Percentiles rank a stretch among this genome's conserved stretches.
Evolutionary conservation across 2,797 vertebrate genomes (phyloP).

Genomic region (Euphonia xanthogaster): DNA sequence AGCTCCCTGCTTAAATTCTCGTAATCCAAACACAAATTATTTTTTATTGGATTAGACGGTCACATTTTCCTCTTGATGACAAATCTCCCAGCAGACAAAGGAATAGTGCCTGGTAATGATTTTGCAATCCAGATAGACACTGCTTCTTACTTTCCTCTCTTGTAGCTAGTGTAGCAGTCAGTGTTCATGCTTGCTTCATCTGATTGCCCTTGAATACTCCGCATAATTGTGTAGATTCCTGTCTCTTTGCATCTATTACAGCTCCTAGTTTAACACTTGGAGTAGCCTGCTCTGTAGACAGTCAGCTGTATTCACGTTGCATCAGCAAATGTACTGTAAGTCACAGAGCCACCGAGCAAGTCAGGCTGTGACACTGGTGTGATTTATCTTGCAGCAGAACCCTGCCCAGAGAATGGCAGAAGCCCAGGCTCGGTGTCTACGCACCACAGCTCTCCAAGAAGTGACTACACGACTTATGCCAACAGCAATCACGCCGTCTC

Average conservation of each 20-base stretch:
- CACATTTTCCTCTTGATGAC: conserved; percentile 19
- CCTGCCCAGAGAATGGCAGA: conserved; percentile 92
- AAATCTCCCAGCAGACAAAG: conserved; percentile 31
- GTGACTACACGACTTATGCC: conserved; percentile 87
- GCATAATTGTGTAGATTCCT: conserved; percentile 20
- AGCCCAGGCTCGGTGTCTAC: conserved; percentile 93
- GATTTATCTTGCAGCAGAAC: conserved; percentile 81
- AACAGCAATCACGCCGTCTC: conserved; percentile 83
- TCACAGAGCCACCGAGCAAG: not conserved
- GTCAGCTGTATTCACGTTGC: not conserved
- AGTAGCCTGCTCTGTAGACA: not conserved
- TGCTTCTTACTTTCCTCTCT: not conserved
- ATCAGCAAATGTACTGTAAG: not conserved
- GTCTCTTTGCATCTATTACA: conserved; percentile 28
- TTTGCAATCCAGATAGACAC: not conserved
- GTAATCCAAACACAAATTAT: conserved; percentile 43
- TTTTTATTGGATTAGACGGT: conserved; percentile 54
- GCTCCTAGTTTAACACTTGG: not conserved
- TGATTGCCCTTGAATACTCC: conserved; percentile 12
- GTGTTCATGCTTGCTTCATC: conserved; percentile 11
- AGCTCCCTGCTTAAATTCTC: conserved; percentile 41
- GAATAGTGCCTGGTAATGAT: not conserved
- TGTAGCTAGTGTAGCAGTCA: not conserved
- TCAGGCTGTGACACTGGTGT: not conserved
- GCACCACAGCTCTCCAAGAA: conserved; percentile 95